Evolutionary conservation across 2,797 vertebrate species (phyloP).

Genomic region (Neosilurus hyrtlii): DNA sequence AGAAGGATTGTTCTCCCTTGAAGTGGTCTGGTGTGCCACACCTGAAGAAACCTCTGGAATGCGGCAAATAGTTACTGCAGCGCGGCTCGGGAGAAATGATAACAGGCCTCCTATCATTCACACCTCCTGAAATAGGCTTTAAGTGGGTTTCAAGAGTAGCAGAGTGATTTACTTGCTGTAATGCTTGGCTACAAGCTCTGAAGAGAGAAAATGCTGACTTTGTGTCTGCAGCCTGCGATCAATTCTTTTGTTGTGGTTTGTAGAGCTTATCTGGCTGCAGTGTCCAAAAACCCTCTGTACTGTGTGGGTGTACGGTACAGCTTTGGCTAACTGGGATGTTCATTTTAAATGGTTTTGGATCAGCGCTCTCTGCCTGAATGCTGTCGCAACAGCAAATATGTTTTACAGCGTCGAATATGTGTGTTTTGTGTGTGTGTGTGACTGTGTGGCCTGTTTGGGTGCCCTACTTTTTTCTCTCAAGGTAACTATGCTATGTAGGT

Average conservation of each 20-base stretch:
- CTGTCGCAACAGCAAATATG: slow-evolving; percentile 11
- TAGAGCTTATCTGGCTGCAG: slow-evolving; percentile 27
- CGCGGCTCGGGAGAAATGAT: slow-evolving; percentile 22
- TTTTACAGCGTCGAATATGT: not conserved
- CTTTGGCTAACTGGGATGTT: slow-evolving; percentile 12
- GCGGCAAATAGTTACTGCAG: slow-evolving; percentile 9
- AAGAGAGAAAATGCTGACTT: slow-evolving; percentile 46
- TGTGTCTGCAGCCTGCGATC: slow-evolving; percentile 47
- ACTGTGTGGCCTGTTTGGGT: slow-evolving; percentile 41
- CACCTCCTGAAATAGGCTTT: slow-evolving; percentile 24
- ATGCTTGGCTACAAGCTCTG: slow-evolving; percentile 32
- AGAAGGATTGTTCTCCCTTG: slow-evolving; percentile 26
- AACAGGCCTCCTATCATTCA: slow-evolving; percentile 29
- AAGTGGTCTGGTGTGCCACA: slow-evolving; percentile 46
- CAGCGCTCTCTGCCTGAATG: slow-evolving; percentile 6
- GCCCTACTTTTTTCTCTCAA: slow-evolving; percentile 40
- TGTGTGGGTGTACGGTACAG: slow-evolving; percentile 4
- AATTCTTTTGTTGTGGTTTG: slow-evolving; percentile 46
- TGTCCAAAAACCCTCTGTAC: slow-evolving; percentile 20
- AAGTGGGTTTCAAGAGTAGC: slow-evolving; percentile 29
- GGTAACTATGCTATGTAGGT: slow-evolving; percentile 27
- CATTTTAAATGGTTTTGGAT: not conserved
- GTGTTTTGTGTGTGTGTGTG: not conserved
- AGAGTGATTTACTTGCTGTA: slow-evolving; percentile 38
- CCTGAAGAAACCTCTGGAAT: slow-evolving; percentile 48